These are phyloP conservation scores for Geothlypis trichas DNA, from an alignment of 2,113 vertebrate genomes.

Conservation along the genomic window DNA sequence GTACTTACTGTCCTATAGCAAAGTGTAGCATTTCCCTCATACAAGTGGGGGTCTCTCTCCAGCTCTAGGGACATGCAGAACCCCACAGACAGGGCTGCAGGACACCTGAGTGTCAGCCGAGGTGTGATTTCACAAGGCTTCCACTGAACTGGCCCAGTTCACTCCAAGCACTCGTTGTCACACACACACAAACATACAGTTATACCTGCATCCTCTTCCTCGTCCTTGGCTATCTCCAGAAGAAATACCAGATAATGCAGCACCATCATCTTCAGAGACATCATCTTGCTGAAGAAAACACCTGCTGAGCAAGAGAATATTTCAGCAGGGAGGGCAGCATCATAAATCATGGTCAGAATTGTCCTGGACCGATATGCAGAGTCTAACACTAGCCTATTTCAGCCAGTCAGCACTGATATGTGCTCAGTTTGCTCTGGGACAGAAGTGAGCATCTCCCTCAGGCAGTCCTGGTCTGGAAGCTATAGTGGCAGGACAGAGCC, in stretches of 20 bases:
- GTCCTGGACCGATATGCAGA: not conserved
- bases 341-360: not conserved
- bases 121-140: not conserved
- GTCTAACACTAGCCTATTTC: too few species aligned
- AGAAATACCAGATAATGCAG: not conserved
- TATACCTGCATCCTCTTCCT: not conserved
- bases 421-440: not conserved
- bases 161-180: not conserved
- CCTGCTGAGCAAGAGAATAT: not conserved
- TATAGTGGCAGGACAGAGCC: not conserved
- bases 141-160: not conserved
- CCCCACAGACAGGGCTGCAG: not conserved
- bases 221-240: not conserved
- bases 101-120: not conserved
- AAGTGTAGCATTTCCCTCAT: not conserved
- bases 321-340: not conserved
- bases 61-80: not conserved
- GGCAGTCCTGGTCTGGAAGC: not conserved
- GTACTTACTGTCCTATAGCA: not conserved
- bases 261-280: not conserved
- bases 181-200: fast-evolving
- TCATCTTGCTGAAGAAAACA: not conserved
- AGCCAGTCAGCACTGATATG: too few species aligned
- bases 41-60: not conserved
- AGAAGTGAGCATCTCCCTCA: not conserved